Evolutionary conservation across 2,888 invertebrate species (phyloP), one percentile per base, ranked within the genome.

Genomic region (Diaperis boleti): DNA sequence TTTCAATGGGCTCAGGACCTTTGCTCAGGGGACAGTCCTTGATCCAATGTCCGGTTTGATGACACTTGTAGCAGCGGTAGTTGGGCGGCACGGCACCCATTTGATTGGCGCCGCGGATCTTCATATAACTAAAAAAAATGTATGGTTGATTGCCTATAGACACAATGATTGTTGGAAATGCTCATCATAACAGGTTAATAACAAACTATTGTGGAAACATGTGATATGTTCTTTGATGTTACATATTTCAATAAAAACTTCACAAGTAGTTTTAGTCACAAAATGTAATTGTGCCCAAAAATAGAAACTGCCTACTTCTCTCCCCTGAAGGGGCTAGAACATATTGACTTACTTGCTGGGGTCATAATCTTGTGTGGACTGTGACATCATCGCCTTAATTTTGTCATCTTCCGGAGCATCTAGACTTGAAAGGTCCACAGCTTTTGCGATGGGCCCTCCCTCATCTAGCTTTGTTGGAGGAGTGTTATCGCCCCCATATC

Each of bases 341-440:
- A n/a, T 45, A 65, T n/a, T 50, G 31, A 82, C 90, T 89, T 87
- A 98, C 96, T 96, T 96, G 83, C 95, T 93, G 67, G 96, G 95
- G 82, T 97, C 96, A 85, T 98, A 99, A 79, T 97, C 97, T 80
- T 92, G 91, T 22, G 97, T 96, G 20, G 98, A 96, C 81, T 98
- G 97, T 67, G 92, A 89, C 89, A 98, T 97, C 95, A 98, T 97
- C 66, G 96, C 96, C 80, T 92, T 91, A 75, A 99, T 96, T 84
- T 98, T 98, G 78, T 99, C 98, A 78, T 96, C 96, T 84, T 99
- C 99, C 50, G 95, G 92, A 67, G 94, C 94, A 84, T 95, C 94
- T 83, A 96, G 89, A 82, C 89, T 91, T 37, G 93, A 90, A 71
- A 97, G 83, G 84, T 96, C 96, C 55, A 94, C 89, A 69, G 90